phyloP scores from a whole-genome alignment of 1,140 invertebrate species.

The Diplogasteroides magnus region DNA sequence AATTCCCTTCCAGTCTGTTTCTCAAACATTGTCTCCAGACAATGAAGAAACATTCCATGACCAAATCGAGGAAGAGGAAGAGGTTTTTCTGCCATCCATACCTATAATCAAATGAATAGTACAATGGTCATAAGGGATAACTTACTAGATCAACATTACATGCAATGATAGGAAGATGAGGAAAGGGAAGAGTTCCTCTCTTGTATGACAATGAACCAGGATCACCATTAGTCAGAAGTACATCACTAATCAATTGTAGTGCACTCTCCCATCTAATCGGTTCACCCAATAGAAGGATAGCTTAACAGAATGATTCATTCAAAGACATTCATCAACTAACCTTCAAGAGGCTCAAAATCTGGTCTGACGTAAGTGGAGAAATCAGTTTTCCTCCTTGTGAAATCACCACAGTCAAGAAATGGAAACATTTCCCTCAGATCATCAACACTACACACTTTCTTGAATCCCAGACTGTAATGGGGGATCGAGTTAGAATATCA shows the following conservation, averaged over 20 bases:
- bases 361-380: conserved; percentile 38
- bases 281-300: conserved; percentile 65
- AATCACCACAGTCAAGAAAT: conserved; percentile 68
- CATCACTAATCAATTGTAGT: conserved; percentile 66
- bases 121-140: no score
- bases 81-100: conserved; percentile 65
- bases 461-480: conserved; percentile 64
- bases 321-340: conserved; percentile 3
- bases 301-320: conserved; percentile 52
- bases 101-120: no score
- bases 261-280: conserved; percentile 65
- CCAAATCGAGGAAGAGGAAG: conserved; percentile 60
- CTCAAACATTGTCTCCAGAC: conserved; percentile 62
- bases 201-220: conserved; percentile 31
- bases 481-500: not conserved
- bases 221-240: conserved; percentile 66
- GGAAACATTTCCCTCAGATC: conserved; percentile 66
- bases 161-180: conserved; percentile 66
- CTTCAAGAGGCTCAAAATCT: conserved; percentile 28
- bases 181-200: conserved; percentile 60
- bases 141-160: conserved; percentile 70
- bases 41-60: conserved; percentile 67
- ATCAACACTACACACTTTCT: conserved; percentile 65
- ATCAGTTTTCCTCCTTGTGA: conserved; percentile 59
- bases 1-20: conserved; percentile 66